phyloP scores from a whole-genome alignment of 2,888 invertebrate species.

The Sicus ferrugineus region DNA sequence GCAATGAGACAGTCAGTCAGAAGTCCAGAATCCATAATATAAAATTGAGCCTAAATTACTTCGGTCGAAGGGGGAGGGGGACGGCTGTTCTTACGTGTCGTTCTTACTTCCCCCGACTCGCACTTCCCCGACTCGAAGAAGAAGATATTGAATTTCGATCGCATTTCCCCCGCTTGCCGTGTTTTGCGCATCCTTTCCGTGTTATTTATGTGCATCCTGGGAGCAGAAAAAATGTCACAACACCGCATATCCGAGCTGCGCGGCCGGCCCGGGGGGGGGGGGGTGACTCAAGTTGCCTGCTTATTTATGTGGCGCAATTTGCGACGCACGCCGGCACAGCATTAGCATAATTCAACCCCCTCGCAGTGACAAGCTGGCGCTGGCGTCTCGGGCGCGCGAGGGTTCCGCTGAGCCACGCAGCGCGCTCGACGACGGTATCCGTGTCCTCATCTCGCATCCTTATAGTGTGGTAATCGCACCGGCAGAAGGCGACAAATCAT shows the following conservation, averaged over 20 bases:
- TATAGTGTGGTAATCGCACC: conserved; percentile 63
- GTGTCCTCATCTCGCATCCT: conserved; percentile 37
- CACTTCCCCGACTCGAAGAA: background rate
- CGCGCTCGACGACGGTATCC: background rate
- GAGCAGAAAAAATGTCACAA: conserved; percentile 61
- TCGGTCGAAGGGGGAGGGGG: too few relatives aligned
- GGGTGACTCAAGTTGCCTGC: conserved; percentile 19
- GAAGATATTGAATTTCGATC: conserved; percentile 27
- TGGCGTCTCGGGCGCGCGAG: background rate
- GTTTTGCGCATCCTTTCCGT: background rate
- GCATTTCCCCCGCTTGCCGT: background rate
- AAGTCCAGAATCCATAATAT: too few relatives aligned
- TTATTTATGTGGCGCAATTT: conserved; percentile 45
- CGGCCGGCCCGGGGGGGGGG: background rate
- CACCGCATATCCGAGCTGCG: conserved; percentile 40
- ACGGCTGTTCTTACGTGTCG: background rate
- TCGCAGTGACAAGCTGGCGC: background rate
- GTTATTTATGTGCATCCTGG: conserved; percentile 59
- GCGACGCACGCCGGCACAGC: conserved; percentile 15
- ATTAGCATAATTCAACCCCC: conserved; percentile 21
- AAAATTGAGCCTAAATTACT: too few relatives aligned
- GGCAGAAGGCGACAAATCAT: conserved; percentile 63
- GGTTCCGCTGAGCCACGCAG: background rate
- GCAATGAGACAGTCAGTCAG: too few relatives aligned
- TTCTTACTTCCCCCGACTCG: background rate